Percentiles rank a stretch among this genome's conserved stretches.
Conservation (phyloP, 2,888 invertebrate genomes). For the Leptinotarsa tumamoca region DNA sequence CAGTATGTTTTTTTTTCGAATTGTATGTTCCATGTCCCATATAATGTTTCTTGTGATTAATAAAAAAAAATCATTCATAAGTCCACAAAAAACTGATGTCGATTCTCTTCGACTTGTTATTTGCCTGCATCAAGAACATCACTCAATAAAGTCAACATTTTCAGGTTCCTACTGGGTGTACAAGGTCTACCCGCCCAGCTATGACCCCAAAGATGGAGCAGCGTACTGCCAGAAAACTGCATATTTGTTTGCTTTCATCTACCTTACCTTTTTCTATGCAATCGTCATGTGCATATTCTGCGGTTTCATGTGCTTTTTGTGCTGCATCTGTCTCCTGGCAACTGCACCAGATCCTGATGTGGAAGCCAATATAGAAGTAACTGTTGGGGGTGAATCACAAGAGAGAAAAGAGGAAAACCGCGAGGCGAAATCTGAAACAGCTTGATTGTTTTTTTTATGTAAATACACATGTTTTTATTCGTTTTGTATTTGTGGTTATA, state of each 20-base stretch:
- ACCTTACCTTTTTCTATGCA: conserved; percentile 51
- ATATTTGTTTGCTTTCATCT: conserved; percentile 58
- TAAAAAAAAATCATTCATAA: no score
- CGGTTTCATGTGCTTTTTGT: conserved; percentile 54
- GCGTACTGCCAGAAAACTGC: conserved; percentile 59
- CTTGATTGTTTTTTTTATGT: conserved; percentile 2
- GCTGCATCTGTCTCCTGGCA: conserved; percentile 49
- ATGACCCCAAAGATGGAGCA: conserved; percentile 43
- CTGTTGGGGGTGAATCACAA: background rate
- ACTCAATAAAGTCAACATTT: conserved; percentile 40
- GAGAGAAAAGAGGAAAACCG: background rate
- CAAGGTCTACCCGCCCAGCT: conserved; percentile 57
- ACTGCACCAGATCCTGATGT: conserved; percentile 33
- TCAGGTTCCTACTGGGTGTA: conserved; percentile 60
- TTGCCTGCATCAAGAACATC: no score
- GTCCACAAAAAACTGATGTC: no score
- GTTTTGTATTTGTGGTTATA: conserved; percentile 8
- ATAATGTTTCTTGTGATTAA: no score
- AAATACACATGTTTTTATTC: conserved; percentile 1
- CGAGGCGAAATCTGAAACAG: background rate
- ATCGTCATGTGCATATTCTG: conserved; percentile 42
- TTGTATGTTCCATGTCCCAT: no score
- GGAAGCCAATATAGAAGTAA: conserved; percentile 36
- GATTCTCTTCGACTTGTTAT: no score
- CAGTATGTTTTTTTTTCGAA: no score